Evolutionary conservation across 2,888 invertebrate species (phyloP).

Genomic region (Steromphala cineraria): DNA sequence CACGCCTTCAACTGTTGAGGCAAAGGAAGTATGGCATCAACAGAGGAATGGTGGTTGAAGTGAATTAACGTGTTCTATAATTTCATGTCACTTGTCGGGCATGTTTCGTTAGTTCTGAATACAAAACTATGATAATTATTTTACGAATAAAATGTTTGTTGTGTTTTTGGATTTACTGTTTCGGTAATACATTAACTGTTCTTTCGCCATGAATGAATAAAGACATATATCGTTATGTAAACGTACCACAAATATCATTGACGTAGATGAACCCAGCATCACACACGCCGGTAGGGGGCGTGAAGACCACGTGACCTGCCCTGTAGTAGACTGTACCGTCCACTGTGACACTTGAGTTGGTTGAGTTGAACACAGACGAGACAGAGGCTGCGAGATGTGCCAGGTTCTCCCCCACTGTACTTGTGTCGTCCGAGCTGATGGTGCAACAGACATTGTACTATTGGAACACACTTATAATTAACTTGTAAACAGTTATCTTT

Average conservation of each 20-base stretch:
- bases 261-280: conserved; percentile 31
- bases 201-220: too few species aligned
- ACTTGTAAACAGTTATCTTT: too few species aligned
- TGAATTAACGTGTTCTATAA: too few species aligned
- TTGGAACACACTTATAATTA: too few species aligned
- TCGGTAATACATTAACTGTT: too few species aligned
- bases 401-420: not conserved
- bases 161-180: too few species aligned
- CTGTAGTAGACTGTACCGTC: conserved; percentile 22
- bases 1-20: conserved; percentile 1
- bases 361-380: conserved; percentile 6
- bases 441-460: not conserved
- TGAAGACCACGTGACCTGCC: not conserved
- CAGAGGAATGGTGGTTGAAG: not conserved
- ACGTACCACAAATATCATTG: conserved; percentile 32
- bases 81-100: too few species aligned
- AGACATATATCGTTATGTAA: too few species aligned
- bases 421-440: not conserved
- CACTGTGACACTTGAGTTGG: not conserved
- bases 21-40: not conserved
- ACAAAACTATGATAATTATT: too few species aligned
- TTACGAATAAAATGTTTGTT: too few species aligned
- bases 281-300: conserved; percentile 25
- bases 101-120: too few species aligned
- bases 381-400: not conserved